Conservation (phyloP, 2,113 vertebrate species). For the Excalfactoria chinensis region DNA sequence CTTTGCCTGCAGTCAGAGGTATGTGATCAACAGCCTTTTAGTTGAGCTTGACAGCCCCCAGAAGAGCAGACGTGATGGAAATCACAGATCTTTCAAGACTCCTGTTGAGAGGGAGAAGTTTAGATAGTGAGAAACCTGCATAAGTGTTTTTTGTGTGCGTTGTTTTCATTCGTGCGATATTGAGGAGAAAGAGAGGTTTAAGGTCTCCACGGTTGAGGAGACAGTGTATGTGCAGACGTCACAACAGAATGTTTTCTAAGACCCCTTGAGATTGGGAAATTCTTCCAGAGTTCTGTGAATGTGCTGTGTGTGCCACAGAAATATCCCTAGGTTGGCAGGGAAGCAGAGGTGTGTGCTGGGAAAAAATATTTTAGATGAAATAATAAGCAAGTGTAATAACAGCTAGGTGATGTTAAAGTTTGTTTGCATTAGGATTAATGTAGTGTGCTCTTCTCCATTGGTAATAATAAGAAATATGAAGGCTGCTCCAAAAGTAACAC, state of each 20-base stretch:
- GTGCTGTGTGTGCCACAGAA: neutral
- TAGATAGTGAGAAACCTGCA: neutral
- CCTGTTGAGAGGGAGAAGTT: neutral
- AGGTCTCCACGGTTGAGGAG: neutral
- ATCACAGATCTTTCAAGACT: neutral
- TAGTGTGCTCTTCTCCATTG: neutral
- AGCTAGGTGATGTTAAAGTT: neutral
- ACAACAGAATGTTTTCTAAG: neutral
- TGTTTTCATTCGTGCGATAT: neutral
- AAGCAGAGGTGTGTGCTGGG: neutral
- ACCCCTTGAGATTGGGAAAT: neutral
- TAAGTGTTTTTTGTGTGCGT: fast-evolving
- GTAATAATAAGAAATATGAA: neutral
- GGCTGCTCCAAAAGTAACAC: neutral
- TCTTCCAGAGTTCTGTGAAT: fast-evolving
- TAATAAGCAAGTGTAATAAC: neutral
- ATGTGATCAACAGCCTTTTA: neutral
- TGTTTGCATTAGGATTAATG: neutral
- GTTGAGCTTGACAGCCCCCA: neutral
- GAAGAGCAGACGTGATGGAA: neutral
- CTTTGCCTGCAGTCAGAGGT: neutral
- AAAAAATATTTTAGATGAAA: neutral
- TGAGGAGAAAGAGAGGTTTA: neutral
- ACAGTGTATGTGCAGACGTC: fast-evolving
- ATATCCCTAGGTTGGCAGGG: neutral